These are phyloP conservation scores for Caloenas nicobarica DNA, from an alignment of 2,113 vertebrate genomes.

Conservation along the genomic window DNA sequence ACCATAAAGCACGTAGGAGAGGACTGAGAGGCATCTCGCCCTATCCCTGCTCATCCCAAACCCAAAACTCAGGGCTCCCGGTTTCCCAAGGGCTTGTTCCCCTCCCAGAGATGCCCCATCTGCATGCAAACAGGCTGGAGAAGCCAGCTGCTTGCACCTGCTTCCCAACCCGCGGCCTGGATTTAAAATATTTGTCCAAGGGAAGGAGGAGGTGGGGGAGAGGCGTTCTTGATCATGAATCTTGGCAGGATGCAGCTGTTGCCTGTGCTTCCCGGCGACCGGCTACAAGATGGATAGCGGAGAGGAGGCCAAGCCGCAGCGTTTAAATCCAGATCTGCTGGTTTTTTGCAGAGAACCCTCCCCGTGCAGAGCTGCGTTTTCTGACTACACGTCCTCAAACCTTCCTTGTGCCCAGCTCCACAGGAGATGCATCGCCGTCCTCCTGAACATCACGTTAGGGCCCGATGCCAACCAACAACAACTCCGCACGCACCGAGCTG, in stretches of 20 bases:
- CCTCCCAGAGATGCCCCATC: neutral
- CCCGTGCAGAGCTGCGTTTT: neutral
- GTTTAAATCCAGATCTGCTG: neutral
- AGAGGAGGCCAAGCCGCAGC: conserved; percentile 17
- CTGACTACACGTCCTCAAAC: neutral
- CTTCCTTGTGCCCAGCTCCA: neutral
- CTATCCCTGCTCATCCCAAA: neutral
- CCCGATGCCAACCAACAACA: neutral
- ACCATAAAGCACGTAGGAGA: fast-evolving
- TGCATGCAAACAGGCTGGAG: neutral
- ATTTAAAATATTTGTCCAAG: conserved; percentile 6
- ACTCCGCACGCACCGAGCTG: neutral
- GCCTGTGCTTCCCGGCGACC: neutral
- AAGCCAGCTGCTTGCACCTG: neutral
- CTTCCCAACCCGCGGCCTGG: neutral
- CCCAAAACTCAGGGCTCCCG: neutral
- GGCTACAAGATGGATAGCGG: neutral
- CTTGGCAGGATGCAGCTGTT: conserved; percentile 48
- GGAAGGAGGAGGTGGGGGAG: conserved; percentile 36
- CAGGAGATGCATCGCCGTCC: neutral
- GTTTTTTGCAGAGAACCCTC: neutral
- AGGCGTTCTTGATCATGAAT: conserved; percentile 33
- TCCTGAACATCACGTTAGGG: fast-evolving
- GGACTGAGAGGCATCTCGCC: fast-evolving
- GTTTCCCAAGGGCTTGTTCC: neutral